Evolutionary conservation across 2,888 invertebrate genomes (phyloP), one percentile per base, ranked within the genome.

Genomic region (Teleogryllus oceanicus): DNA sequence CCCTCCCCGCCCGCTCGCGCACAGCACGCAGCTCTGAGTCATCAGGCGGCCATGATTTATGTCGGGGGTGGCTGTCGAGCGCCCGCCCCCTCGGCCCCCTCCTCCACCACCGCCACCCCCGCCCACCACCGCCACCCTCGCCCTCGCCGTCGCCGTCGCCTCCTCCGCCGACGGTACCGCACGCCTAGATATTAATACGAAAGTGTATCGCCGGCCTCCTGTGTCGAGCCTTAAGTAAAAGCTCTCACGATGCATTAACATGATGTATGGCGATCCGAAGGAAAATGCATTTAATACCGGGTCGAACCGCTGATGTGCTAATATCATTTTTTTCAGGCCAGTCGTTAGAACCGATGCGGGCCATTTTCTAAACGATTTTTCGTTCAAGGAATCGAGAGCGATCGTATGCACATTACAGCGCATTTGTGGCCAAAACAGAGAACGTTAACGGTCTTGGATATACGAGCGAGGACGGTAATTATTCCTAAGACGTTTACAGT

Each of bases 11-110:
- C 62, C 62, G 62, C 62, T n/a, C 16, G 62, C 62, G 13, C 62
- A 62, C 62, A 62, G 62, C 62, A 62, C 62, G 62, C 62, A 62
- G 62, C 62, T 62, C 62, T 62, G 62, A 62, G 62, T 62, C 62
- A 62, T 62, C 62, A 62, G 62, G 62, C 62, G 10, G 62, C 62
- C 62, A 62, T 62, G 62, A 62, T 62, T 62, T 62, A 62, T 62
- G 62, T 62, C 62, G 16, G 62, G 62, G 62, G 62, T 13, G 16
- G 13, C 16, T 62, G 16, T 62, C 62, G 62, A 62, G 62, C 62
- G 62, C 62, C 62, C 16, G 16, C 62, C 16, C 62, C 62, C 16
- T n/a, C 62, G 62, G 16, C 62, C 13, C 62, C 62, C 62, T 8
- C n/a, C n/a, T 12, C n/a, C 16, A 0, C 16, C 16, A 1, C n/a